phyloP scores from a whole-genome alignment of 2,113 vertebrate genomes.

The Panthera leo region DNA sequence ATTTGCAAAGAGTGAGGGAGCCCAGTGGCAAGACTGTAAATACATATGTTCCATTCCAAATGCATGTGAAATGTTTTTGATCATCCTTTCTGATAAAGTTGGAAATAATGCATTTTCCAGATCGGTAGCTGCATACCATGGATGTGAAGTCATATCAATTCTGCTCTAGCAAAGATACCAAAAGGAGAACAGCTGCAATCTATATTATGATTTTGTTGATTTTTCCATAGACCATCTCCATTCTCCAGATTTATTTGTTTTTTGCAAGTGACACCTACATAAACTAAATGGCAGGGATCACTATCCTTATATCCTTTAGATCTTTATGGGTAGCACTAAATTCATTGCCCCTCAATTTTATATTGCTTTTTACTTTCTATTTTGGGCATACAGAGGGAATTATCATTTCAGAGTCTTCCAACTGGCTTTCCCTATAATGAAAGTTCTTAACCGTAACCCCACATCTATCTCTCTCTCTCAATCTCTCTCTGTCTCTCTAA shows the following conservation, averaged over 20 bases:
- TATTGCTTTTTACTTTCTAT: neutral
- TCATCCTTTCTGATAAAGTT: neutral
- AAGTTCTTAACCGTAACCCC: neutral
- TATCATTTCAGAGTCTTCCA: neutral
- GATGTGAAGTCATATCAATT: neutral
- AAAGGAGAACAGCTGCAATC: neutral
- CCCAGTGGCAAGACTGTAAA: neutral
- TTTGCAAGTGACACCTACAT: neutral
- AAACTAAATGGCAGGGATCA: neutral
- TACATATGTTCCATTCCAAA: neutral
- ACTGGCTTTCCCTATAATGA: neutral
- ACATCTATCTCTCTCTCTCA: too few species aligned
- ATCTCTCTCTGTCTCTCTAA: too few species aligned
- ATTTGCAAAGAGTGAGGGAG: neutral
- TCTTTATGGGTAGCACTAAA: neutral
- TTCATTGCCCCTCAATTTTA: neutral
- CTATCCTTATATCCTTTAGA: neutral
- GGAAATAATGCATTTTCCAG: neutral
- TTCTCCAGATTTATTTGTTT: neutral
- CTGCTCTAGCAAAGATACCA: neutral
- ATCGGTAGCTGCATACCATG: neutral
- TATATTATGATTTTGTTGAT: neutral
- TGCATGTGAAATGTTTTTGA: neutral
- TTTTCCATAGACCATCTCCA: neutral
- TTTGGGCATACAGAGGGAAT: neutral